A percentile compares a stretch with the other conserved stretches of the same genome.
These are phyloP conservation scores for Nasonia vitripennis DNA, from an alignment of 1,140 invertebrate species.

Conservation along the genomic window DNA sequence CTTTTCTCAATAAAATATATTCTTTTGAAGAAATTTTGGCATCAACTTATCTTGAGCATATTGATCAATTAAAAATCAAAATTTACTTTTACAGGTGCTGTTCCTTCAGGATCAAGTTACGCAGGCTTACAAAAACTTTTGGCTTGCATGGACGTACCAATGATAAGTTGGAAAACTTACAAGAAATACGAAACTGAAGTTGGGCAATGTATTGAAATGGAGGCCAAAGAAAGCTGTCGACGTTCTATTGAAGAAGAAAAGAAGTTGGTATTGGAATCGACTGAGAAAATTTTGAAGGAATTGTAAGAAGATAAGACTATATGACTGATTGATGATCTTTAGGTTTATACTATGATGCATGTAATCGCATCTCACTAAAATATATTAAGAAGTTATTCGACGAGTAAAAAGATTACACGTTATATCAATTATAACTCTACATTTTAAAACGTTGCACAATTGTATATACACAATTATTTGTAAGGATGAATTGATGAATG, in stretches of 20 bases:
- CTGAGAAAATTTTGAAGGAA: conserved; percentile 45
- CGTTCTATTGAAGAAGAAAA: conserved; percentile 49
- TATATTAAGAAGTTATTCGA: conserved; percentile 19
- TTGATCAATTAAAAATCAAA: too few relatives aligned
- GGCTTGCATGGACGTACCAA: conserved; percentile 44
- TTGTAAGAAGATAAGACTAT: conserved; percentile 39
- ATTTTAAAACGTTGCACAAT: too few relatives aligned
- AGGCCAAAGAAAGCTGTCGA: conserved; percentile 48
- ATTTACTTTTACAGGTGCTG: conserved; percentile 32
- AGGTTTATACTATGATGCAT: not conserved
- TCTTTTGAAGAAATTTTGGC: too few relatives aligned
- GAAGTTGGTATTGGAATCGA: conserved; percentile 46
- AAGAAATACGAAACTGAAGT: conserved; percentile 47
- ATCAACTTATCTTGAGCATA: too few relatives aligned
- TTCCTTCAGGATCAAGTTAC: conserved; percentile 43
- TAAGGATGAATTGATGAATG: too few relatives aligned
- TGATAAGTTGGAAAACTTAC: conserved; percentile 8
- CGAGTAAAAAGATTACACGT: not conserved
- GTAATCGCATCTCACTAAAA: too few relatives aligned
- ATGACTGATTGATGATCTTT: conserved; percentile 6
- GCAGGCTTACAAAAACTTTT: conserved; percentile 49
- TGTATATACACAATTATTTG: too few relatives aligned
- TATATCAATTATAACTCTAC: too few relatives aligned
- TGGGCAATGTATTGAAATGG: conserved; percentile 37
- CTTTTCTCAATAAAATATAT: too few relatives aligned